phyloP scores from a whole-genome alignment of 2,797 vertebrate genomes.

The Rhadinocentrus ornatus region DNA sequence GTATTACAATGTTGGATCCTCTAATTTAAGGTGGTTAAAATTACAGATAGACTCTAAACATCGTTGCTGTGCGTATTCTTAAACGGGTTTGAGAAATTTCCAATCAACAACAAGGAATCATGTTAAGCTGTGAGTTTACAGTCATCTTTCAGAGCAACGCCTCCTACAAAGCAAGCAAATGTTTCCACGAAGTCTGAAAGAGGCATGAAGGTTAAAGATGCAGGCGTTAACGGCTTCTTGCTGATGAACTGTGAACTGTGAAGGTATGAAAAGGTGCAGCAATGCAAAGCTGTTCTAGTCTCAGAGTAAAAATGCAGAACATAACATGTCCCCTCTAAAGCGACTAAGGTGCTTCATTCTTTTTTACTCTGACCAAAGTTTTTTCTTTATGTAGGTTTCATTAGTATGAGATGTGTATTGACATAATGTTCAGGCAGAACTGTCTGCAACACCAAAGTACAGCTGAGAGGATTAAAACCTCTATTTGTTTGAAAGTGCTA shows the following conservation, averaged over 20 bases:
- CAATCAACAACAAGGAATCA: not conserved
- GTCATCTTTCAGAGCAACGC: not conserved
- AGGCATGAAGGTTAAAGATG: not conserved
- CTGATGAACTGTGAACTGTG: not conserved
- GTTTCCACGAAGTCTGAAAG: too few relatives aligned
- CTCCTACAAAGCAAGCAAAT: too few relatives aligned
- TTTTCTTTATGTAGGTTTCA: not conserved
- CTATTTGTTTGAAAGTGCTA: conserved; percentile 7
- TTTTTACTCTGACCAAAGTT: conserved; percentile 5
- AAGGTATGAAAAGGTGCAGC: not conserved
- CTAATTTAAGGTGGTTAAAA: too few relatives aligned
- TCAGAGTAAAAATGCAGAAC: not conserved
- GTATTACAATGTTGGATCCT: too few relatives aligned
- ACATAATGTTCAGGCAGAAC: not conserved
- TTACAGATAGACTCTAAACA: too few relatives aligned
- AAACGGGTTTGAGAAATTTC: not conserved
- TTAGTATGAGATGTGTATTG: not conserved
- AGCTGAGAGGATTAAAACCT: not conserved
- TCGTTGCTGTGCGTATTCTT: too few relatives aligned
- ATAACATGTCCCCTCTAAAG: not conserved
- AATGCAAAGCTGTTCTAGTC: not conserved
- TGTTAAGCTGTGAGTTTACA: not conserved
- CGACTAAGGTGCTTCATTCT: not conserved
- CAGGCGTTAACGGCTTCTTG: not conserved
- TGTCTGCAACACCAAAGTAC: conserved; percentile 8